Percentiles rank a stretch among this genome's conserved stretches.
phyloP scores from a whole-genome alignment of 2,888 invertebrate genomes.

The Rambutsinella grinnellia region DNA sequence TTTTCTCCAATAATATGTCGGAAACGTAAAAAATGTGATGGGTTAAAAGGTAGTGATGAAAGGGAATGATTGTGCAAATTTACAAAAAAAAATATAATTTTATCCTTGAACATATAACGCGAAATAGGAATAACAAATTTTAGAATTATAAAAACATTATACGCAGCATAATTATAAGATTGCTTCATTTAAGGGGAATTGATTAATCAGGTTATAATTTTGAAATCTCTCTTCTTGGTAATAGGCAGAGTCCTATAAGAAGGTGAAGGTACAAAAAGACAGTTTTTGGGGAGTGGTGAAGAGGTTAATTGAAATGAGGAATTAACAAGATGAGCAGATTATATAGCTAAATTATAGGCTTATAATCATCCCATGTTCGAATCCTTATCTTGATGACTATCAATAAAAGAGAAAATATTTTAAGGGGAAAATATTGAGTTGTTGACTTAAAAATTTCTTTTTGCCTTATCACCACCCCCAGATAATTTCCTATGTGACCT shows the following conservation, averaged over 20 bases:
- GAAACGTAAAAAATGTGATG: background rate
- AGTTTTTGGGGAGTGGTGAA: conserved; percentile 28
- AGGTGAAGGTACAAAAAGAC: conserved; percentile 14
- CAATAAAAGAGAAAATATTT: no score
- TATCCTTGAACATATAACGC: background rate
- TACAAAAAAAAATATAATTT: background rate
- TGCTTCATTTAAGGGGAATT: background rate
- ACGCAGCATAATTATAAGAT: background rate
- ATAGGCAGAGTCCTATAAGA: background rate
- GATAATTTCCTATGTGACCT: conserved; percentile 35
- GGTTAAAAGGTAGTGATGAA: background rate
- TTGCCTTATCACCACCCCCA: background rate
- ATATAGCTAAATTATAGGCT: no score
- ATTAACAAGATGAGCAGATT: conserved; percentile 1
- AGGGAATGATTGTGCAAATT: background rate
- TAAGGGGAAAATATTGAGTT: conserved; percentile 14
- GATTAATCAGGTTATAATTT: background rate
- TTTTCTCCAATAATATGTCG: no score
- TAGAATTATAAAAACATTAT: no score
- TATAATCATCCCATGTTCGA: no score
- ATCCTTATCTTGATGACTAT: no score
- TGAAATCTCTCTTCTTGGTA: conserved; percentile 1
- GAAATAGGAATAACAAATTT: background rate
- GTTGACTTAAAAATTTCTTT: conserved; percentile 12
- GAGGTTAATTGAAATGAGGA: background rate